phyloP scores from a whole-genome alignment of 2,888 invertebrate genomes.

The Neoscelio sp. region DNA sequence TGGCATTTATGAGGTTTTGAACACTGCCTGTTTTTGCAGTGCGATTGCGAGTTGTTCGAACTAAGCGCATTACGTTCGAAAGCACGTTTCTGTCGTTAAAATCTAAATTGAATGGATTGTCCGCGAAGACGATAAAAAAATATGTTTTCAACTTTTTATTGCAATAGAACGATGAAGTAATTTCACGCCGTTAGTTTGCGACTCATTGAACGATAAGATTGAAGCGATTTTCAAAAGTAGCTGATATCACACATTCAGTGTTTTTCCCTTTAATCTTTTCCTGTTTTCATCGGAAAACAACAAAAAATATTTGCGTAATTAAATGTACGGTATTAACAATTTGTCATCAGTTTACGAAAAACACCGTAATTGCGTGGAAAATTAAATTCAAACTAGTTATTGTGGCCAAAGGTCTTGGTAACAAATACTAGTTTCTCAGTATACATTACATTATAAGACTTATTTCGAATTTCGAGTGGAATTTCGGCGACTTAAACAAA shows the following conservation, averaged over 20 bases:
- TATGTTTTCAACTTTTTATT: constrained; percentile 12
- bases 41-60: constrained; percentile 50
- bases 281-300: too few species aligned
- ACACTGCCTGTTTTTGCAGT: constrained; percentile 35
- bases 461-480: too few species aligned
- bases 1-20: constrained; percentile 13
- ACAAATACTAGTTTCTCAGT: too few species aligned
- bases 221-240: background rate
- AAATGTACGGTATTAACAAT: too few species aligned
- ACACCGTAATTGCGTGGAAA: too few species aligned
- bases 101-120: constrained; percentile 19
- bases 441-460: too few species aligned
- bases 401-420: too few species aligned
- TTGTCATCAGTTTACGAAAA: too few species aligned
- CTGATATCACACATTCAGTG: background rate
- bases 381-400: too few species aligned
- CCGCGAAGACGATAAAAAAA: constrained; percentile 2
- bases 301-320: too few species aligned
- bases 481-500: background rate
- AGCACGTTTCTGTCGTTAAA: constrained; percentile 23
- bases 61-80: constrained; percentile 22
- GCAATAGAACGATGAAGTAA: constrained; percentile 17
- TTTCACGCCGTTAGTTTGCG: constrained; percentile 20
- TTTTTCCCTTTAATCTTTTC: too few species aligned
- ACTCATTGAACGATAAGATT: constrained; percentile 7